phyloP scores from a whole-genome alignment of 2,797 vertebrate genomes.

The Nasua narica region DNA sequence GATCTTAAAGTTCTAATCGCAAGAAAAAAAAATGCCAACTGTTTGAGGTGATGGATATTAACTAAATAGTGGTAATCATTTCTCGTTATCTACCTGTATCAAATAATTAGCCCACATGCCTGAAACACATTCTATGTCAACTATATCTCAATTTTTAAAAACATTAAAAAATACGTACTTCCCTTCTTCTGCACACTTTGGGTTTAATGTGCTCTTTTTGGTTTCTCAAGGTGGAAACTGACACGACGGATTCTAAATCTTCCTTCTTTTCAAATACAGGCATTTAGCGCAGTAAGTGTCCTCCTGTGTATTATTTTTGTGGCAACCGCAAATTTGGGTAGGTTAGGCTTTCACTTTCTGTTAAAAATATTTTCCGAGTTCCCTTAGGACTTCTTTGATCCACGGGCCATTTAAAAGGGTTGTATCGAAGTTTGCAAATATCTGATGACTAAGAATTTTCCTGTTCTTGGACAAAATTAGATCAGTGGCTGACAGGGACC shows the following conservation, averaged over 20 bases:
- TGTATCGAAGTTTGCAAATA: not conserved
- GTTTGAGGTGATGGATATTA: not conserved
- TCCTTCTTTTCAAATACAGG: not conserved
- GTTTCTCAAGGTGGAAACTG: not conserved
- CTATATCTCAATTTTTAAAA: not conserved
- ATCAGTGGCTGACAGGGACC: not conserved
- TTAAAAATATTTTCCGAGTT: not conserved
- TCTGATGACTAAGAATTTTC: not conserved
- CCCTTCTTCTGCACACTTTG: not conserved
- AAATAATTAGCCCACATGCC: not conserved
- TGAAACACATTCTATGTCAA: not conserved
- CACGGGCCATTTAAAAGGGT: not conserved
- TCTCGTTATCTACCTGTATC: no score
- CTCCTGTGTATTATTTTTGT: not conserved
- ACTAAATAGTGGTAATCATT: not conserved
- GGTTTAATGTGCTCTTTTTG: not conserved
- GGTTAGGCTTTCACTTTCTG: not conserved
- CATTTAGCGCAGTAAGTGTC: not conserved
- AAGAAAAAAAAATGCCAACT: not conserved
- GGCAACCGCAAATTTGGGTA: not conserved
- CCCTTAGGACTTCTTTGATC: not conserved
- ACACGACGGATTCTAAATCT: not conserved
- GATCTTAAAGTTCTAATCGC: not conserved
- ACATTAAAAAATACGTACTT: not conserved
- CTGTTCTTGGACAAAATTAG: not conserved